Conservation (phyloP, 2,888 invertebrate genomes). For the Volucella inanis region DNA sequence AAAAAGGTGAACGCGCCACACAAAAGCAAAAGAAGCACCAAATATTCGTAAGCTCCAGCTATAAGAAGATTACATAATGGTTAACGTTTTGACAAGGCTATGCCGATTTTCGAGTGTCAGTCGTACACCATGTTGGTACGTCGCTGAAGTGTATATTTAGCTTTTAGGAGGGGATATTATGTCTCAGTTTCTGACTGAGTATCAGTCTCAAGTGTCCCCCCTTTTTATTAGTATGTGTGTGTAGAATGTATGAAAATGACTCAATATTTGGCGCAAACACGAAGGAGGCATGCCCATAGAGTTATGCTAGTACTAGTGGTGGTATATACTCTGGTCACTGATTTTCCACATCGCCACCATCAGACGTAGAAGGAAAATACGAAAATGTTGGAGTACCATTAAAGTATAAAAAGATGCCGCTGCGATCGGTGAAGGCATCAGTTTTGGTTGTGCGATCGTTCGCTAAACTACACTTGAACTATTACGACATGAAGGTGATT, state of each 20-base stretch:
- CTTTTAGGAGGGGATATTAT: constrained; percentile 1
- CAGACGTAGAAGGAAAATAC: constrained; percentile 47
- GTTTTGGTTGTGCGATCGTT: constrained; percentile 70
- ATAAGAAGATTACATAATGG: constrained; percentile 63
- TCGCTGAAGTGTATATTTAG: not conserved
- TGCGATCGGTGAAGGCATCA: constrained; percentile 63
- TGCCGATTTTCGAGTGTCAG: constrained; percentile 64
- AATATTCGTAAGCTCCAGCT: constrained; percentile 13
- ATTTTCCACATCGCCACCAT: constrained; percentile 56
- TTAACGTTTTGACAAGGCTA: constrained; percentile 65
- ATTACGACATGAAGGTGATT: constrained; percentile 64
- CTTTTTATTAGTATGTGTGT: not conserved
- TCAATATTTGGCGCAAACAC: constrained; percentile 32
- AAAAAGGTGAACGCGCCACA: constrained; percentile 43
- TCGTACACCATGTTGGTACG: constrained; percentile 2
- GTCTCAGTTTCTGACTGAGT: not conserved
- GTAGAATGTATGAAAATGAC: constrained; percentile 44
- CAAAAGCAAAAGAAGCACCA: constrained; percentile 32
- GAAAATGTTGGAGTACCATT: constrained; percentile 19
- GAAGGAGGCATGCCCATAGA: constrained; percentile 32
- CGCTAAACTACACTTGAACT: constrained; percentile 65
- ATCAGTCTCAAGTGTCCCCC: not conserved
- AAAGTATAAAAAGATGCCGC: constrained; percentile 68
- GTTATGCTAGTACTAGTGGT: too few species aligned
- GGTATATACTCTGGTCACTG: constrained; percentile 30